Conservation (phyloP, 2,888 invertebrate genomes). For the Platycheirus rosarum region DNA sequence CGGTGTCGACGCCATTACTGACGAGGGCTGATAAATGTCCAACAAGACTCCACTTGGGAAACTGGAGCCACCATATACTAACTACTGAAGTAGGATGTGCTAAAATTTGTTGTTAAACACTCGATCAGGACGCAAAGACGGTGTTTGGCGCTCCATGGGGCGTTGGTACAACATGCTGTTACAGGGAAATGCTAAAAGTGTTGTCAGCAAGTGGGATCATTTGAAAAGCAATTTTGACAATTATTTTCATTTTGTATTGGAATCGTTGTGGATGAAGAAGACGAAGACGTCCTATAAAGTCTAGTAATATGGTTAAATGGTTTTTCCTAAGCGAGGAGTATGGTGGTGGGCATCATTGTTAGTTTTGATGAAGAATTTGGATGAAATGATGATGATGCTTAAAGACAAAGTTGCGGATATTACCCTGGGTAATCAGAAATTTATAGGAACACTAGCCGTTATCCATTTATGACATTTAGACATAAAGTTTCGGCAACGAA, state of each 20-base stretch:
- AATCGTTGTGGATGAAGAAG: not conserved
- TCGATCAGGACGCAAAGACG: constrained; percentile 24
- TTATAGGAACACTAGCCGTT: constrained; percentile 11
- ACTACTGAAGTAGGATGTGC: constrained; percentile 26
- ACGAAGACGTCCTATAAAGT: too few relatives aligned
- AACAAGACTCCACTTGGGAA: constrained; percentile 53
- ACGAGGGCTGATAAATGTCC: constrained; percentile 76
- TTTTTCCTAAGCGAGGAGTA: not conserved
- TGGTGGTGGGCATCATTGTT: not conserved
- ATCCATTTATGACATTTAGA: not conserved
- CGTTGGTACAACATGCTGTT: constrained; percentile 29
- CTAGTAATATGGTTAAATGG: not conserved
- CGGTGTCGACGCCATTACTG: constrained; percentile 45
- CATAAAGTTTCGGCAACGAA: not conserved
- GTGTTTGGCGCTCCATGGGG: constrained; percentile 41
- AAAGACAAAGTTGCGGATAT: not conserved
- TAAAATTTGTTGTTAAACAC: constrained; percentile 13
- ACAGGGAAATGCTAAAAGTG: constrained; percentile 15
- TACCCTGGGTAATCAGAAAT: constrained; percentile 2
- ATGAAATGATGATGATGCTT: not conserved
- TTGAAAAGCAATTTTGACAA: constrained; percentile 47
- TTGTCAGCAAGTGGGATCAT: constrained; percentile 29
- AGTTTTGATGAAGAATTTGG: not conserved
- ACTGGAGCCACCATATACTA: constrained; percentile 43
- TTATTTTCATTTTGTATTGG: constrained; percentile 24